Evolutionary conservation across 2,113 vertebrate genomes (phyloP), one percentile per base, ranked within the genome.

Genomic region (Dasyurus viverrinus): DNA sequence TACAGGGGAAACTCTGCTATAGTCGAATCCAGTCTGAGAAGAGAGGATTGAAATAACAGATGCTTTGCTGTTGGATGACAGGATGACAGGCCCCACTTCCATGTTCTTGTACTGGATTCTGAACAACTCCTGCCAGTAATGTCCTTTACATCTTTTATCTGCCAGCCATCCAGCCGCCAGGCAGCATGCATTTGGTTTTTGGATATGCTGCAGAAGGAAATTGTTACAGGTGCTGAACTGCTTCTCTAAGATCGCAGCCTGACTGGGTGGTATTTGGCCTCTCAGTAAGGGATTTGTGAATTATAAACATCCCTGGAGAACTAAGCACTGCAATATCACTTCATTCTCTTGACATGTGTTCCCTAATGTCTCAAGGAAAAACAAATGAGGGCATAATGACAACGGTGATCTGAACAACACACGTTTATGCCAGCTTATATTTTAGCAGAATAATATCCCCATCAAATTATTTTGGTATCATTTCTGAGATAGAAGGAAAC

Each of bases 311-410:
- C n/a, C 12, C 53, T 25, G 36, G 2, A 55, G 54, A 53, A 3
- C 68, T 84, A 19, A 84, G 6, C 42, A 84, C n/a, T 42, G 6
- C n/a, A 84, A 60, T 46, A 76, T 92, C 47, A 46, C 6, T 24
- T 14, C 30, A 93, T 9, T 9, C 24, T 30, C 42, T 16, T 55
- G 95, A 36, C 19, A 46, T 14, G 0, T 53, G 2, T 26, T 97
- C 93, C 90, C 92, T 93, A 7, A 24, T 93, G 95, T 47, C 89
- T 89, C 12, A 19, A 46, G 42, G n/a, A 93, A 47, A 95, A 30
- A 30, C 8, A n/a, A 16, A 94, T 36, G 53, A 76, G 2, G 2
- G 8, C 7, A 52, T 92, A 57, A 30, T 16, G 76, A 42, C 55
- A 55, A 26, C 23, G 22, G 53, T 89, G 14, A 89, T 0, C 42